Base-by-base conservation (phyloP, 2,797 vertebrate species). In the Cheirogaleus major region DNA sequence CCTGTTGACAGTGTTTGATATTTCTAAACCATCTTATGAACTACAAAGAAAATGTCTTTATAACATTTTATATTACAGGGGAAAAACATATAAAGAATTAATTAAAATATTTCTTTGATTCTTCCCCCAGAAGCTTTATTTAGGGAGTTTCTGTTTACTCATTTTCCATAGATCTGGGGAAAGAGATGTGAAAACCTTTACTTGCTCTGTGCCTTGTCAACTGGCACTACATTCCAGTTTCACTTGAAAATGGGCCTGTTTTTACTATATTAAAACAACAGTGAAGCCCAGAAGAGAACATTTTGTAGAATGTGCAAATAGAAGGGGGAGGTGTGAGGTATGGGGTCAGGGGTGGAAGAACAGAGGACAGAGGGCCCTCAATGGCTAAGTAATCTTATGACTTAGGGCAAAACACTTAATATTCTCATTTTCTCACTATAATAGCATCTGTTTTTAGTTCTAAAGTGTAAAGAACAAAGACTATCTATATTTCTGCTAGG, bases 21-120 rank as follows among this genome's bases (percentile, higher is more conserved):
- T 96, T 97, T 98, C 82, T 84, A 89, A 73, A 11, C n/a, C 55
- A 78, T 97, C 84, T 96, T 75, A 96, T 22, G 65, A 97, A 97
- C 81, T 88, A 95, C 81, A 96, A 97, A 88, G 45, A 83, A 97
- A 97, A 93, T 80, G 57, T 91, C 72, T 76, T 95, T 89, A 61
- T 95, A 89, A 57, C 89, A 91, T 91, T 86, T 96, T 94, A 48
- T 81, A 69, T 81, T 25, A 41, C 8, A 78, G 5, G 11, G 91
- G 91, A 97, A 90, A 97, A 79, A 92, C n/a, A 93, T 81, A 95
- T 83, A 83, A 95, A 93, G 72, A 92, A 86, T 52, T 96, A 96
- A 81, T 97, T 82, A 88, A 95, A 95, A 55, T 10, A 25, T 76
- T 4, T 85, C 79, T 95, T 52, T 92, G 15, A 0, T 92, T 65